Base-by-base conservation (phyloP, 2,797 vertebrate species). In the Anas acuta region DNA sequence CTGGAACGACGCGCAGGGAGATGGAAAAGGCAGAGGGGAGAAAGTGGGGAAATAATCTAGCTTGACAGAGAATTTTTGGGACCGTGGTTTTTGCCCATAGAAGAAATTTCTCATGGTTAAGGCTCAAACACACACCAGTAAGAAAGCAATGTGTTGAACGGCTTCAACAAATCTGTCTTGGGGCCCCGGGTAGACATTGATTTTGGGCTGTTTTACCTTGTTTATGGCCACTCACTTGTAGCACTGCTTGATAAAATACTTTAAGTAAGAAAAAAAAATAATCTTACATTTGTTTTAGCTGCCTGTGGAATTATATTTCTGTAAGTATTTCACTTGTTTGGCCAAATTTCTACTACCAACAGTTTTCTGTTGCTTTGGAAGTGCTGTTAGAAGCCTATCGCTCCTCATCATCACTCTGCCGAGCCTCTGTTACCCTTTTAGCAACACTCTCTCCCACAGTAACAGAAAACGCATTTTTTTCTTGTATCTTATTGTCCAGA, bases 351-450 rank as follows among this genome's bases (percentile, higher is more conserved):
- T 51, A 19, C 56, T 35, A 64, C 43, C 58, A 82, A 22, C 16
- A 10, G 28, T 17, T 82, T 74, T 12, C 49, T 12, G 18, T 60
- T 22, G 19, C 39, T 65, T 65, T 70, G n/a, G 7, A 33, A 39
- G 8, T 23, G 25, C 33, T 87, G 8, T 47, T 49, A 60, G 71
- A 71, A 80, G 62, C n/a, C 1, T 23, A 67, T 71, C 22, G 8
- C 74, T 94, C 58, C 78, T 30, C 33, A 51, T 41, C 73, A 75
- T 64, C 78, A 22, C 75, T 65, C 7, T 21, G 39, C 45, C 14
- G 47, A 94, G 65, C 54, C 85, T 45, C 72, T 82, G 62, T n/a
- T 70, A 79, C 66, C 81, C n/a, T 4, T 92, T 96, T 64, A 96
- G 93, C 71, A 95, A 74, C 45, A 90, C 19, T 17, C 35, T 87